These are phyloP conservation scores for Bungarus multicinctus DNA, from an alignment of 2,113 vertebrate species.

Conservation along the genomic window DNA sequence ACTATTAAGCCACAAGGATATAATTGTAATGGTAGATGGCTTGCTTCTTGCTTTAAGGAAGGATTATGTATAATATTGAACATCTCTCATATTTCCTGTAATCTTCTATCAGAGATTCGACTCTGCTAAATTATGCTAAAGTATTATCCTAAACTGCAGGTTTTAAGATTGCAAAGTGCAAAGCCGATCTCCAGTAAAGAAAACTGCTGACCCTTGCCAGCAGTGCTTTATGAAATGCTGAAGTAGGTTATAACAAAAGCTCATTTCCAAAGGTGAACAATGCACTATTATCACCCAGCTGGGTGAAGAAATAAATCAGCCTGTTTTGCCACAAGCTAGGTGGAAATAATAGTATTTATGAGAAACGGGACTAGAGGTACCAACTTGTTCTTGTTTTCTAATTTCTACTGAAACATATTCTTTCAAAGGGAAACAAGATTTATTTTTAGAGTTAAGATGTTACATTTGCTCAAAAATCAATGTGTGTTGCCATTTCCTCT, in stretches of 20 bases:
- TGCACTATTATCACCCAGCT: not conserved
- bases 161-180: conserved; percentile 19
- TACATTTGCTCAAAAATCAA: not conserved
- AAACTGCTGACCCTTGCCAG: conserved; percentile 1
- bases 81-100: not conserved
- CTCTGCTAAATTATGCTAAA: conserved; percentile 5
- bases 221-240: not conserved
- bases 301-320: not conserved
- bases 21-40: not conserved
- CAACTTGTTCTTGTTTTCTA: not conserved
- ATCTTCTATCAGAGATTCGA: not conserved
- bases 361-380: not conserved
- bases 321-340: not conserved
- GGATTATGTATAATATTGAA: not conserved
- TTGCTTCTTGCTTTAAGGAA: not conserved
- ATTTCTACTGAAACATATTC: not conserved
- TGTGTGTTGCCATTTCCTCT: not conserved
- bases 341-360: not conserved
- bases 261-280: not conserved
- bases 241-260: not conserved
- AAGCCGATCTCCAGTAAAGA: conserved; percentile 1
- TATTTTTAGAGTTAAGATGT: not conserved
- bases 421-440: not conserved
- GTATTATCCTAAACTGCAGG: conserved; percentile 8
- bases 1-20: not conserved